Evolutionary conservation across 2,888 invertebrate genomes (phyloP).

Genomic region (Acleris emargana): DNA sequence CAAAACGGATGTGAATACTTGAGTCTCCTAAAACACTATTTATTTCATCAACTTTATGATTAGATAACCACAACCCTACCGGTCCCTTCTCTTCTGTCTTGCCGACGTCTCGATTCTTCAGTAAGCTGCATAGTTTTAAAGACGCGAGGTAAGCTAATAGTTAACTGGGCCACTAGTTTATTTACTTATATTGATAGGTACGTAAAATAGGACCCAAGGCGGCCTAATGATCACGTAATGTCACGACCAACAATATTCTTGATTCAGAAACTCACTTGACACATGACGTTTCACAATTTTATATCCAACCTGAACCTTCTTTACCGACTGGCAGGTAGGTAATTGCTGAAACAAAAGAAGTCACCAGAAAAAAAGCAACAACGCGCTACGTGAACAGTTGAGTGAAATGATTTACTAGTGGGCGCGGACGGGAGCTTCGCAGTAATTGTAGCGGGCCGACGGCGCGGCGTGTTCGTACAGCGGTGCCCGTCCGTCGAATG

Average conservation of each 20-base stretch:
- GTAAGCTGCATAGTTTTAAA: too few species aligned
- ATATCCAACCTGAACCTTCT: constrained; percentile 27
- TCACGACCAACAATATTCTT: constrained; percentile 4
- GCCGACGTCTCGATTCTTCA: too few species aligned
- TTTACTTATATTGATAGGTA: too few species aligned
- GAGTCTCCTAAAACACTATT: too few species aligned
- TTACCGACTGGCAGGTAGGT: constrained; percentile 42
- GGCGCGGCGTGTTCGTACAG: constrained; percentile 35
- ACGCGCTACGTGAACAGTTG: constrained; percentile 38
- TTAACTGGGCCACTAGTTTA: too few species aligned
- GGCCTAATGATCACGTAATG: too few species aligned
- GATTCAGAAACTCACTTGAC: constrained; percentile 31
- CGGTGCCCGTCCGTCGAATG: constrained; percentile 54
- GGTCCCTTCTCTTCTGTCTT: too few species aligned
- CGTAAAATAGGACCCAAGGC: too few species aligned
- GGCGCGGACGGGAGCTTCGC: constrained; percentile 5
- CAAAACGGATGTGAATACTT: too few species aligned
- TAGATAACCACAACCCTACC: too few species aligned
- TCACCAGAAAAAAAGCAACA: constrained; percentile 40
- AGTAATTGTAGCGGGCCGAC: background rate
- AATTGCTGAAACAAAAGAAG: constrained; percentile 47
- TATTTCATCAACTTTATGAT: too few species aligned
- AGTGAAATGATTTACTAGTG: constrained; percentile 6
- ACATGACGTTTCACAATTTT: constrained; percentile 31
- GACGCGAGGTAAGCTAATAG: too few species aligned